Conservation (phyloP, 2,113 vertebrate species). For the Thomomys bottae region DNA sequence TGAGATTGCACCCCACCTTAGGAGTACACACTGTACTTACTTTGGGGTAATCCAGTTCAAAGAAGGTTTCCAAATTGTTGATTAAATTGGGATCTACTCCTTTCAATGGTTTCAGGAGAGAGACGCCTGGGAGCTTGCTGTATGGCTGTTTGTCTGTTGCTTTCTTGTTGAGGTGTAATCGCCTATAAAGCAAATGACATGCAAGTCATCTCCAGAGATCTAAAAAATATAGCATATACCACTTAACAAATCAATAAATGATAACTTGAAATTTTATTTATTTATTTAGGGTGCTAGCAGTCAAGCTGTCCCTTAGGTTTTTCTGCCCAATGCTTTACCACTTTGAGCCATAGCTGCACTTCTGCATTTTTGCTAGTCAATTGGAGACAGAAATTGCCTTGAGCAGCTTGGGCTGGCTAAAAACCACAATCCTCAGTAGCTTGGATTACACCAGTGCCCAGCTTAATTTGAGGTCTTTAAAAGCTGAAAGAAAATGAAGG, state of each 20-base stretch:
- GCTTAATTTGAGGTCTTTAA: background rate
- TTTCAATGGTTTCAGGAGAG: constrained; percentile 96
- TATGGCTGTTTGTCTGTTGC: constrained; percentile 93
- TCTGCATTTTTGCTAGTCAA: too few relatives aligned
- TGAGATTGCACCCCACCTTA: background rate
- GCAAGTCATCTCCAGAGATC: background rate
- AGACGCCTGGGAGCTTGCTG: constrained; percentile 93
- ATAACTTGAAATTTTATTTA: background rate
- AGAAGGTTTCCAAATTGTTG: constrained; percentile 98
- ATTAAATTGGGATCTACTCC: constrained; percentile 97
- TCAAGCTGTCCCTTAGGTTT: too few relatives aligned
- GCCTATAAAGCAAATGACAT: constrained; percentile 83
- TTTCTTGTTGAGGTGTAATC: constrained; percentile 95
- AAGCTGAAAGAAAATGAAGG: background rate
- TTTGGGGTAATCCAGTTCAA: constrained; percentile 97
- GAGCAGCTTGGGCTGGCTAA: too few relatives aligned
- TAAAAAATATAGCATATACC: background rate
- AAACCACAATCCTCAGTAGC: too few relatives aligned
- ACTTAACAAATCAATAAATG: background rate
- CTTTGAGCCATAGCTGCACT: too few relatives aligned
- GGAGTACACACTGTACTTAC: constrained; percentile 79
- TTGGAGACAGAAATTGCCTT: too few relatives aligned
- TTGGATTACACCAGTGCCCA: background rate
- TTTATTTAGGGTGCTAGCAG: too few relatives aligned
- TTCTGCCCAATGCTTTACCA: too few relatives aligned